Evolutionary conservation across 2,797 vertebrate species (phyloP), one percentile per base, ranked within the genome.

Genomic region (Takifugu ocellatus): DNA sequence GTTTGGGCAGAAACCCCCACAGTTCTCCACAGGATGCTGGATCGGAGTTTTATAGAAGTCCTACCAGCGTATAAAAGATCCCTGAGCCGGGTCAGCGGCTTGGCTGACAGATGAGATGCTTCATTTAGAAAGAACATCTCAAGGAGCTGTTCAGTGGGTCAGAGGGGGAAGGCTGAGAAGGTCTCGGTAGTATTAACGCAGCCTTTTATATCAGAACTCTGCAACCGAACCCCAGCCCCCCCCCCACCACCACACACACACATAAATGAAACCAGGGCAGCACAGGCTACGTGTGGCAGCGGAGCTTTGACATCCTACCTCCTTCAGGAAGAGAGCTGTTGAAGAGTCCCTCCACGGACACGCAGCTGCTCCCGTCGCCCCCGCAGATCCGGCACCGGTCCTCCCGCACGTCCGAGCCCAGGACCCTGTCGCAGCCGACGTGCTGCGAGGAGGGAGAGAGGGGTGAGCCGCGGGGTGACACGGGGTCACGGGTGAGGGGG

Each of bases 331-430:
- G 81, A 1, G 95, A 94, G 47, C 94, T 90, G 68, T 94, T 95
- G 88, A 98, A 98, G 81, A 96, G 16, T 0, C 94, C 95, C 81
- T 98, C 95, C 8, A 96, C 83, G 61, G 93, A 94, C 78, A 93
- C 91, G 0, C 96, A 99, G 88, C 92, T 90, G 84, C 92, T 96
- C 43, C 96, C 96, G 0, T 98, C 96, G 0, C 96, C 95, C 25
- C 94, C 96, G 0, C 97, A 99, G 63, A 93, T 82, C 0, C 96
- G 91, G 62, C 96, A 98, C 72, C 94, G 96, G 81, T 98, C 97
- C 71, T 99, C 97, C 5, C 95, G 93, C 1, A 93, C 84, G 31
- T 97, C 96, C 0, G 96, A 98, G 80, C 94, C 93, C 46, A 99
- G 91, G 67, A 97, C 88, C 8, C 95, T 93, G 83, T 99, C 96